Evolutionary conservation across 2,113 vertebrate species (phyloP).

Genomic region (Trichechus manatus): DNA sequence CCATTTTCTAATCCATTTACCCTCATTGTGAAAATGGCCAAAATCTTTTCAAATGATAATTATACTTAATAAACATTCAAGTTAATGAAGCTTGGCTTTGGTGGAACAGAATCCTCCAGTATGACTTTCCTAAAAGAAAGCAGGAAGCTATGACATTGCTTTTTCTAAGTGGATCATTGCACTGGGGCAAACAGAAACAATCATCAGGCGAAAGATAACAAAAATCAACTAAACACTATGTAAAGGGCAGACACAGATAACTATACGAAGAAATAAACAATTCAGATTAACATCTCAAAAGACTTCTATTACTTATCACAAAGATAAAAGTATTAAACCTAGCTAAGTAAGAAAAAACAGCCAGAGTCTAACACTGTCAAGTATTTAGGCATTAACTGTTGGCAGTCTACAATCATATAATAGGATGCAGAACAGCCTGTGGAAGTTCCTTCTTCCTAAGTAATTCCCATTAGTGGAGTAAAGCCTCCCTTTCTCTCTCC

Average conservation of each 20-base stretch:
- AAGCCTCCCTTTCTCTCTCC: not conserved
- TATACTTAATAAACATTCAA: conserved; percentile 49
- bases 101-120: not conserved
- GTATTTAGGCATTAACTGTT: not conserved
- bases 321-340: conserved; percentile 56
- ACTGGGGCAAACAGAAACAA: conserved; percentile 13
- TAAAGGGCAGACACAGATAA: not conserved
- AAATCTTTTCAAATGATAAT: conserved; percentile 45
- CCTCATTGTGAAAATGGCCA: conserved; percentile 18
- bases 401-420: not conserved
- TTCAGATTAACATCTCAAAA: conserved; percentile 44
- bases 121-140: conserved; percentile 39
- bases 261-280: conserved; percentile 1
- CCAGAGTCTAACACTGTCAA: not conserved
- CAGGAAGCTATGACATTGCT: not conserved
- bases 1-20: conserved; percentile 47
- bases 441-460: not conserved
- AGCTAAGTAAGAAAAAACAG: conserved; percentile 40
- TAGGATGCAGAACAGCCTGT: not conserved
- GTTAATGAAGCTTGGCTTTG: conserved; percentile 3
- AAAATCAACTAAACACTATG: not conserved
- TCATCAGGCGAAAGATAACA: conserved; percentile 42
- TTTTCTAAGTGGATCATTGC: not conserved
- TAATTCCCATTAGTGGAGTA: not conserved
- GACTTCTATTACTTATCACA: conserved; percentile 11